Evolutionary conservation across 2,113 vertebrate genomes (phyloP).

Genomic region (Hemiscyllium ocellatum): DNA sequence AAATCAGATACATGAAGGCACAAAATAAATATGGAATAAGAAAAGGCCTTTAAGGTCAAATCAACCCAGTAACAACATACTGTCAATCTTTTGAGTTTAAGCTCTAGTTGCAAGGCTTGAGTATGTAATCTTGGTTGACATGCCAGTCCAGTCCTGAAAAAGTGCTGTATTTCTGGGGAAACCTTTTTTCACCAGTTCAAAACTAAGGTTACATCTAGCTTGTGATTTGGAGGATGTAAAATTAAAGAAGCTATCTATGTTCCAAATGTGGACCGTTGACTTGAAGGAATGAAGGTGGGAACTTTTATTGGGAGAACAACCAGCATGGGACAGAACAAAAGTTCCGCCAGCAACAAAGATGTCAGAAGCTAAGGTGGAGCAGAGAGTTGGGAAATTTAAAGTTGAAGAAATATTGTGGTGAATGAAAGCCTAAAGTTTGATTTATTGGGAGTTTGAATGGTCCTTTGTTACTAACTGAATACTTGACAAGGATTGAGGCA

Average conservation of each 20-base stretch:
- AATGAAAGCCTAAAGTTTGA: not conserved
- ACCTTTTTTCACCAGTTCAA: not conserved
- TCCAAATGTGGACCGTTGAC: not conserved
- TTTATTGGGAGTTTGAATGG: not conserved
- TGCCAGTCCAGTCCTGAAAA: not conserved
- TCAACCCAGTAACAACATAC: not conserved
- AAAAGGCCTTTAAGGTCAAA: not conserved
- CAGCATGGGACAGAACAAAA: not conserved
- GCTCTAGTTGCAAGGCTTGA: not conserved
- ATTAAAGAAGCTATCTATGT: not conserved
- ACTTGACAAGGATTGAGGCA: not conserved
- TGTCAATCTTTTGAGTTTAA: not conserved
- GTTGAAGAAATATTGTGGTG: not conserved
- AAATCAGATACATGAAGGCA: not conserved
- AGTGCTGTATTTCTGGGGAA: not conserved
- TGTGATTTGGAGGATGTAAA: not conserved
- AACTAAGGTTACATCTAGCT: not conserved
- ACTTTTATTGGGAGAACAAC: not conserved
- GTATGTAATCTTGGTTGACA: not conserved
- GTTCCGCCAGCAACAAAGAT: too few species aligned
- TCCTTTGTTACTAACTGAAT: not conserved
- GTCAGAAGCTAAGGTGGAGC: not conserved
- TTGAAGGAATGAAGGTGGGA: not conserved
- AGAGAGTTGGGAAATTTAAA: not conserved
- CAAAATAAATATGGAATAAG: not conserved